phyloP scores from a whole-genome alignment of 1,140 invertebrate species.

The Psilanteris sp. region DNA sequence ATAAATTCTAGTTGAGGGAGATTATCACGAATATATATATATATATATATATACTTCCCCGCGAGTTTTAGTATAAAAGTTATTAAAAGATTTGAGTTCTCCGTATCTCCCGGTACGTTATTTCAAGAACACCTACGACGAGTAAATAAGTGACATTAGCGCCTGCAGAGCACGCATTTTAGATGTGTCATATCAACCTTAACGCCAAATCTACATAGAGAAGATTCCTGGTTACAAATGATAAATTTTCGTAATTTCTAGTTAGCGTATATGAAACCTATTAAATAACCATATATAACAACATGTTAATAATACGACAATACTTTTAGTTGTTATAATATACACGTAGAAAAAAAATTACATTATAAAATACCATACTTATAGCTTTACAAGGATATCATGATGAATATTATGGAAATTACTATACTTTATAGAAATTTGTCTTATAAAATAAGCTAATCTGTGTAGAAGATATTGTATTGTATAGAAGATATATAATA shows the following conservation, averaged over 20 bases:
- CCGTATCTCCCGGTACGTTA: constrained; percentile 51
- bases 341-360: too few species aligned
- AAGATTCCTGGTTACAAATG: constrained; percentile 51
- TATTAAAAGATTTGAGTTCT: constrained; percentile 59
- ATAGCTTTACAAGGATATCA: too few species aligned
- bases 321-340: too few species aligned
- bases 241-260: constrained; percentile 54
- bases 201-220: constrained; percentile 59
- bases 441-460: too few species aligned
- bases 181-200: constrained; percentile 57
- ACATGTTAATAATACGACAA: too few species aligned
- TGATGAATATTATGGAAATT: too few species aligned
- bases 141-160: constrained; percentile 56
- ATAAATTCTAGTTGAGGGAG: constrained; percentile 49
- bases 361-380: too few species aligned
- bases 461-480: too few species aligned
- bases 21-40: constrained; percentile 57
- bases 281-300: too few species aligned
- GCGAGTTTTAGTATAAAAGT: constrained; percentile 51
- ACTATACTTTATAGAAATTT: too few species aligned
- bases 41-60: constrained; percentile 45
- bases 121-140: constrained; percentile 57
- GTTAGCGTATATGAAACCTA: too few species aligned
- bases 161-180: constrained; percentile 40
- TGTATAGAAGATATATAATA: too few species aligned